phyloP scores from a whole-genome alignment of 2,797 vertebrate species.

The Manis crassicaudata region DNA sequence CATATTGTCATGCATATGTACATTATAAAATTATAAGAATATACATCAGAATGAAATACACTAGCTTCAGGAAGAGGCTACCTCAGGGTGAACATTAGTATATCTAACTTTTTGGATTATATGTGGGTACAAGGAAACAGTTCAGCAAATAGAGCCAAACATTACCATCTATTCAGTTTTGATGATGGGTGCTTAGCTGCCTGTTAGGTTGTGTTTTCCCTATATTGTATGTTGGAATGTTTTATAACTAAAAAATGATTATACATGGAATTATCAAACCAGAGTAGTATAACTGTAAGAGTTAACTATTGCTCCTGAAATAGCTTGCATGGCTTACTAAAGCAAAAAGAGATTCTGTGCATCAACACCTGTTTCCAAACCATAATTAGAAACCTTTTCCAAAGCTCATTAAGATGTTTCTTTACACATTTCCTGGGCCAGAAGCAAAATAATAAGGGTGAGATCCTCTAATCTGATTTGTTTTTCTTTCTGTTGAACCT shows the following conservation, averaged over 20 bases:
- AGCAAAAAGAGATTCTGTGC: not conserved
- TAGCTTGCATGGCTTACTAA: slow-evolving; percentile 18
- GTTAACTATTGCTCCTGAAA: slow-evolving; percentile 42
- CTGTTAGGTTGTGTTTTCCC: not conserved
- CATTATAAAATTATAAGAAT: slow-evolving; percentile 26
- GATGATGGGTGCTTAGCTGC: not conserved
- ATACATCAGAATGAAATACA: not conserved
- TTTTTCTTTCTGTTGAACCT: not conserved
- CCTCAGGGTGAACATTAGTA: not conserved
- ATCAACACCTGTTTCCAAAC: slow-evolving; percentile 33
- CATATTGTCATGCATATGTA: not conserved
- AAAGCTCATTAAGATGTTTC: not conserved
- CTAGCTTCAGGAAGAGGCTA: not conserved
- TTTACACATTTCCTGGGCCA: not conserved
- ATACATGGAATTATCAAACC: slow-evolving; percentile 39
- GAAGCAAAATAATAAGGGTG: slow-evolving; percentile 31
- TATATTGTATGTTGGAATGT: slow-evolving; percentile 41
- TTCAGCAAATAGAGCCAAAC: not conserved
- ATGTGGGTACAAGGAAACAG: not conserved
- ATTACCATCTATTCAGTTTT: slow-evolving; percentile 14
- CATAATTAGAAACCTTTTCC: slow-evolving; percentile 27
- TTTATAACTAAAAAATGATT: slow-evolving; percentile 13
- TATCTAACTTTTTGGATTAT: not conserved
- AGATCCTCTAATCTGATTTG: not conserved
- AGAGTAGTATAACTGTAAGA: not conserved